A percentile compares a stretch with the other conserved stretches of the same genome.
Conservation (phyloP, 2,888 invertebrate genomes). For the Caenorhabditis drosophilae region DNA sequence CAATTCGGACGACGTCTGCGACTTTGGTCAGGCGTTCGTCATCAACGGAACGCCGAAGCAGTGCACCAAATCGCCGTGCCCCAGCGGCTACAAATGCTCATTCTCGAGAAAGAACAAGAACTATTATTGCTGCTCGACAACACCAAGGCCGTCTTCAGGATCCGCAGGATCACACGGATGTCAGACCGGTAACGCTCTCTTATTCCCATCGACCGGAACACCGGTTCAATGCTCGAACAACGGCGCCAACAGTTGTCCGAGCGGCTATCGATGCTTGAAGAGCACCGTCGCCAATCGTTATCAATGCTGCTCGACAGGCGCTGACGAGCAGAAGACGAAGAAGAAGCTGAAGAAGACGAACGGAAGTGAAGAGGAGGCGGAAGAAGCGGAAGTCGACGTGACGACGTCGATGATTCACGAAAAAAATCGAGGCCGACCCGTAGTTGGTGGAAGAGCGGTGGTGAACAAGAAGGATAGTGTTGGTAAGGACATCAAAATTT, state of each 20-base stretch:
- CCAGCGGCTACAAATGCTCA: slow-evolving; percentile 59
- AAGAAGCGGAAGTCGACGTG: slow-evolving; percentile 9
- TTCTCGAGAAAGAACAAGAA: slow-evolving; percentile 60
- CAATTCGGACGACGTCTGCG: slow-evolving; percentile 64
- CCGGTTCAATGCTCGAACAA: slow-evolving; percentile 64
- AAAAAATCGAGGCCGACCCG: slow-evolving; percentile 25
- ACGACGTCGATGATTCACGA: slow-evolving; percentile 9
- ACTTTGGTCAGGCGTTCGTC: slow-evolving; percentile 57
- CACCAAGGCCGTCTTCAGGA: slow-evolving; percentile 9
- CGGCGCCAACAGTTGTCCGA: slow-evolving; percentile 59
- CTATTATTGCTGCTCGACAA: slow-evolving; percentile 49
- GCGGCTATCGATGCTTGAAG: slow-evolving; percentile 57
- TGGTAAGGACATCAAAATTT: slow-evolving; percentile 10
- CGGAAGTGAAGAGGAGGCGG: slow-evolving; percentile 12
- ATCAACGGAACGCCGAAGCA: slow-evolving; percentile 64
- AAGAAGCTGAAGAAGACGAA: slow-evolving; percentile 13
- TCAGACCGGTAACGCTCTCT: slow-evolving; percentile 59
- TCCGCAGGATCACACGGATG: slow-evolving; percentile 51
- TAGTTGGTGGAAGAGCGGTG: slow-evolving; percentile 14
- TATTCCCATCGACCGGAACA: slow-evolving; percentile 67
- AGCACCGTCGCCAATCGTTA: slow-evolving; percentile 28
- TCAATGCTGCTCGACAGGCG: slow-evolving; percentile 42
- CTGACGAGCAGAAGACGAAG: slow-evolving; percentile 9
- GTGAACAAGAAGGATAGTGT: slow-evolving; percentile 28
- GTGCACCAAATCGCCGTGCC: slow-evolving; percentile 61